Conservation (phyloP, 2,888 invertebrate species). For the Clostera curtula region DNA sequence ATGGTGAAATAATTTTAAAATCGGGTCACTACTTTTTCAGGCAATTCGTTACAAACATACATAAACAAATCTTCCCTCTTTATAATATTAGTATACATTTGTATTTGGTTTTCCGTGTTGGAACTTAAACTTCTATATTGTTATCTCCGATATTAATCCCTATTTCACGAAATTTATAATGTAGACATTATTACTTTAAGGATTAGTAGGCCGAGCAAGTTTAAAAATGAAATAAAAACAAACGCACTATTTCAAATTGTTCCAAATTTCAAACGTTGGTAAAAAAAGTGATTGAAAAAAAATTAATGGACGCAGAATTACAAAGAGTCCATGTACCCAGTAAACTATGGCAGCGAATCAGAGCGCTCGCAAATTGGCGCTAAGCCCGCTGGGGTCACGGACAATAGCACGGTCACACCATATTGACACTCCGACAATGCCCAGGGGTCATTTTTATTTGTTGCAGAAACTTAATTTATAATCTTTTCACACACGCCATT, state of each 20-base stretch:
- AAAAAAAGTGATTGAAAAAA: constrained; percentile 25
- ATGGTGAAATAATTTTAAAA: too few relatives aligned
- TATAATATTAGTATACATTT: too few relatives aligned
- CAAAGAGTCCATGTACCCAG: constrained; percentile 40
- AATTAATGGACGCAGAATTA: constrained; percentile 37
- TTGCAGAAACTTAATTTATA: constrained; percentile 75
- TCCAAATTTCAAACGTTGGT: neutral
- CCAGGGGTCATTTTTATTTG: constrained; percentile 75
- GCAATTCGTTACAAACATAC: too few relatives aligned
- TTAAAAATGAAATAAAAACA: constrained; percentile 1
- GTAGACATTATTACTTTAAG: too few relatives aligned
- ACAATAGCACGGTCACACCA: constrained; percentile 71
- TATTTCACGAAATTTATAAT: too few relatives aligned
- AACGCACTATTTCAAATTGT: constrained; percentile 11
- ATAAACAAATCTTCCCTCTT: too few relatives aligned
- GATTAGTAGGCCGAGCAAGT: too few relatives aligned
- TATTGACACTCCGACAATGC: constrained; percentile 72
- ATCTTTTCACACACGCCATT: constrained; percentile 75
- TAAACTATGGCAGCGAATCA: constrained; percentile 54
- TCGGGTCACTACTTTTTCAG: too few relatives aligned
- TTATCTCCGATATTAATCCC: too few relatives aligned
- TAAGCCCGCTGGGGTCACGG: constrained; percentile 64
- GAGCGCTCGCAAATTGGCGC: constrained; percentile 64
- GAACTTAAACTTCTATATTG: too few relatives aligned
- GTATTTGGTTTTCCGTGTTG: too few relatives aligned